Evolutionary conservation across 2,888 invertebrate genomes (phyloP).

Genomic region (Ennomos erosarius): DNA sequence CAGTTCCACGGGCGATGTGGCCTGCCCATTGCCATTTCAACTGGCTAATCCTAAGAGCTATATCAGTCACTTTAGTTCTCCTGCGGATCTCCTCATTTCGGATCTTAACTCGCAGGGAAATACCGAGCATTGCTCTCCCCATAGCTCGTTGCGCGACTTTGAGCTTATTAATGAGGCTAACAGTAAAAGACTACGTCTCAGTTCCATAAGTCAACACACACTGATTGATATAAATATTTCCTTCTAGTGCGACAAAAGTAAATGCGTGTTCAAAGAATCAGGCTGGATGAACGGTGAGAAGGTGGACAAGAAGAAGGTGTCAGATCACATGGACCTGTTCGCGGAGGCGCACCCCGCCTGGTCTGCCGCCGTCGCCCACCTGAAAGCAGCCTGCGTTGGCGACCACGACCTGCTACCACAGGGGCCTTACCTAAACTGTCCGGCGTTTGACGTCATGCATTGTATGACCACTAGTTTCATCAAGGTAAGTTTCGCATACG

Average conservation of each 20-base stretch:
- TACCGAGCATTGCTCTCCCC: too few relatives aligned
- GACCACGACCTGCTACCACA: constrained; percentile 54
- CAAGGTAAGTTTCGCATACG: constrained; percentile 51
- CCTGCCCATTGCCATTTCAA: too few relatives aligned
- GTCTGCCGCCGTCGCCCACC: constrained; percentile 49
- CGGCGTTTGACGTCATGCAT: constrained; percentile 62
- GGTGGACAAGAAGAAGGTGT: constrained; percentile 56
- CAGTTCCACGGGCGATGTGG: too few relatives aligned
- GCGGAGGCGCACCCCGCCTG: constrained; percentile 58
- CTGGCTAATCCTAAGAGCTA: too few relatives aligned
- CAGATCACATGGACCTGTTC: constrained; percentile 53
- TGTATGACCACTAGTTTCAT: constrained; percentile 59
- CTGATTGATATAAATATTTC: too few relatives aligned
- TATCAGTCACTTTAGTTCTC: too few relatives aligned
- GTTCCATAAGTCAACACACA: too few relatives aligned
- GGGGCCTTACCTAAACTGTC: constrained; percentile 60
- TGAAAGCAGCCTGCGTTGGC: constrained; percentile 54
- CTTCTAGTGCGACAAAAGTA: constrained; percentile 64
- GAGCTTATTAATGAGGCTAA: too few relatives aligned
- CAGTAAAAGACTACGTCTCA: too few relatives aligned
- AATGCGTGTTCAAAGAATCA: constrained; percentile 59
- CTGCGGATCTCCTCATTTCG: too few relatives aligned
- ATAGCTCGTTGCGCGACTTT: too few relatives aligned
- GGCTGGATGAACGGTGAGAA: constrained; percentile 56
- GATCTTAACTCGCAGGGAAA: too few relatives aligned